A percentile compares a stretch with the other conserved stretches of the same genome.
phyloP scores from a whole-genome alignment of 1,140 invertebrate species.

The Mercenaria mercenaria region DNA sequence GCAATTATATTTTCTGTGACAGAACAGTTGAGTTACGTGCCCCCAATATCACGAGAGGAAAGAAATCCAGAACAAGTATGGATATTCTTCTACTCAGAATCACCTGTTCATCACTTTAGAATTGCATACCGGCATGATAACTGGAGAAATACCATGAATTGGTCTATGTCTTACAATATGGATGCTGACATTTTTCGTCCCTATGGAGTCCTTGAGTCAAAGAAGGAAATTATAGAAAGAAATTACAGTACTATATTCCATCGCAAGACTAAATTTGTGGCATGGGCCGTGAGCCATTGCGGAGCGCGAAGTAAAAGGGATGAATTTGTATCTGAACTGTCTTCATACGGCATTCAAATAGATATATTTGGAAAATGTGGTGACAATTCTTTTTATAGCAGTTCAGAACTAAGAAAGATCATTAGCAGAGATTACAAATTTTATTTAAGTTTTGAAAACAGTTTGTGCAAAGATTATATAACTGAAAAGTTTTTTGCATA shows the following conservation, averaged over 20 bases:
- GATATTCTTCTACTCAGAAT: conserved; percentile 44
- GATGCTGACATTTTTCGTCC: conserved; percentile 50
- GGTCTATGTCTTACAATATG: conserved; percentile 47
- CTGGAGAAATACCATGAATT: conserved; percentile 58
- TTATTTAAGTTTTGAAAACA: conserved; percentile 60
- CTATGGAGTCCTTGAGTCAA: conserved; percentile 21
- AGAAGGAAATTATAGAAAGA: not conserved
- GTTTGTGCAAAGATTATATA: conserved; percentile 45
- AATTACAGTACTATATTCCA: not conserved
- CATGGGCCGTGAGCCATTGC: conserved; percentile 56
- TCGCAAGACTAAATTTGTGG: conserved; percentile 22
- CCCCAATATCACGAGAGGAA: not conserved
- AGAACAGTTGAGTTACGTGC: not conserved
- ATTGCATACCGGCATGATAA: not conserved
- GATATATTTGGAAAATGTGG: conserved; percentile 14
- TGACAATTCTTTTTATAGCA: not conserved
- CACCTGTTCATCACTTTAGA: not conserved
- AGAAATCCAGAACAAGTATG: conserved; percentile 31
- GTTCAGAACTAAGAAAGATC: not conserved
- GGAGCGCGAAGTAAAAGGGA: conserved; percentile 33
- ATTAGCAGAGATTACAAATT: conserved; percentile 49
- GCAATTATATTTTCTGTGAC: conserved; percentile 37
- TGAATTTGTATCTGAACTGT: conserved; percentile 25
- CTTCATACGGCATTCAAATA: not conserved
- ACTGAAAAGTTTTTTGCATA: conserved; percentile 56